These are phyloP conservation scores for Helicolenus hilgendorfi DNA, from an alignment of 2,797 vertebrate genomes.

Conservation along the genomic window DNA sequence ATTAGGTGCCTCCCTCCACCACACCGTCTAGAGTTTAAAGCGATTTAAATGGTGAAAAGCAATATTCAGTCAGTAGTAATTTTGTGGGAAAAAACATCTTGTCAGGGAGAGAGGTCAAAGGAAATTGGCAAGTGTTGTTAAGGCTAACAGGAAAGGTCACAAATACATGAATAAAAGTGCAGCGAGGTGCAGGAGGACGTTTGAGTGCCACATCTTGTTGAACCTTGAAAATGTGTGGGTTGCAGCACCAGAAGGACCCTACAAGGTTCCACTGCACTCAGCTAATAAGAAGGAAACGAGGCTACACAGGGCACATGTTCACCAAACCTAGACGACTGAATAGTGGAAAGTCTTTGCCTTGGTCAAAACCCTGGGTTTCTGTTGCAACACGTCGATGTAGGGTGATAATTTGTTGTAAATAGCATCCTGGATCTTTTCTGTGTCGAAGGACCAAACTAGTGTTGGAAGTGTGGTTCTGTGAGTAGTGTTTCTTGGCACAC, in stretches of 20 bases:
- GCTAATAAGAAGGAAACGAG: constrained; percentile 30
- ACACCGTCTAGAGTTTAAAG: background rate
- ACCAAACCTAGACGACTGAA: constrained; percentile 1
- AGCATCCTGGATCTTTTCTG: constrained; percentile 1
- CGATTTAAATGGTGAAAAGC: constrained; percentile 6
- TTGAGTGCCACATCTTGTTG: constrained; percentile 47
- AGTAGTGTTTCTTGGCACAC: constrained; percentile 57
- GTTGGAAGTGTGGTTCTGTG: constrained; percentile 24
- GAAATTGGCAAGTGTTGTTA: constrained; percentile 33
- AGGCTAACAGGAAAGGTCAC: constrained; percentile 26
- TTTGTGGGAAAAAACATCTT: constrained; percentile 30
- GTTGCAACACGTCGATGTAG: background rate
- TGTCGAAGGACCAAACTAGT: constrained; percentile 12
- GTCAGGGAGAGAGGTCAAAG: constrained; percentile 22
- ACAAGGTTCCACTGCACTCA: constrained; percentile 13
- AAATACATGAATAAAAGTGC: constrained; percentile 50
- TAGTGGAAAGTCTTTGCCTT: background rate
- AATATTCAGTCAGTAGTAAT: constrained; percentile 12
- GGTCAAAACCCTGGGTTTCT: constrained; percentile 23
- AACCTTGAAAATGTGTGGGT: constrained; percentile 58
- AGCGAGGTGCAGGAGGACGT: background rate
- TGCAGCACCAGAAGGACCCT: background rate
- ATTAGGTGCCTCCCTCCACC: background rate
- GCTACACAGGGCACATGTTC: constrained; percentile 14
- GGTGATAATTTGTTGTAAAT: constrained; percentile 20